These are phyloP conservation scores for Nomada flava DNA, from an alignment of 2,888 invertebrate species.

Conservation along the genomic window DNA sequence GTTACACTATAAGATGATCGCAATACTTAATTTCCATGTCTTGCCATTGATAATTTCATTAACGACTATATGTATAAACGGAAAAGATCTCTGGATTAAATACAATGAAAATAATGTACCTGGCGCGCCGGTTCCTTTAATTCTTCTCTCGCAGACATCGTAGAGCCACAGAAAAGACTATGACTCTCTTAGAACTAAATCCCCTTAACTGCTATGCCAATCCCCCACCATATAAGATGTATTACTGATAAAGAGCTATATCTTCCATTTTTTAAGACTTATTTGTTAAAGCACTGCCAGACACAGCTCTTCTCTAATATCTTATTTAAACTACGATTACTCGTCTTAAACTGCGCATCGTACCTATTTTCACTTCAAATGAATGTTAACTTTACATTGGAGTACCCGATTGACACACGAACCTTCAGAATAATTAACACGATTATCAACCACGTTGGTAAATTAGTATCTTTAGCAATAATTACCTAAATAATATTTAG, in stretches of 20 bases:
- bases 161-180: slow-evolving; percentile 27
- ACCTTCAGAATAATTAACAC: slow-evolving; percentile 3
- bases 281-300: not conserved
- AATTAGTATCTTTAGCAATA: not conserved
- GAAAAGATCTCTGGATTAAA: no score
- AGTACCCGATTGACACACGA: slow-evolving; percentile 17
- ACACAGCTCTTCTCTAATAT: no score
- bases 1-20: not conserved
- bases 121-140: slow-evolving; percentile 6
- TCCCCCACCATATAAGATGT: slow-evolving; percentile 29
- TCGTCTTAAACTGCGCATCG: not conserved
- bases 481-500: not conserved
- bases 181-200: slow-evolving; percentile 14
- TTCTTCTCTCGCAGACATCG: slow-evolving; percentile 33
- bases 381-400: not conserved
- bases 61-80: no score
- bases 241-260: slow-evolving; percentile 24
- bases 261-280: not conserved
- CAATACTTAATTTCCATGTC: not conserved
- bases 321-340: not conserved
- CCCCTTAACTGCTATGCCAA: slow-evolving; percentile 35
- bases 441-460: not conserved
- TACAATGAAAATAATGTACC: slow-evolving; percentile 5
- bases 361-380: not conserved
- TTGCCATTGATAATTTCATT: not conserved